Evolutionary conservation across 2,113 vertebrate species (phyloP).

Genomic region (Motacilla tschutschensis): DNA sequence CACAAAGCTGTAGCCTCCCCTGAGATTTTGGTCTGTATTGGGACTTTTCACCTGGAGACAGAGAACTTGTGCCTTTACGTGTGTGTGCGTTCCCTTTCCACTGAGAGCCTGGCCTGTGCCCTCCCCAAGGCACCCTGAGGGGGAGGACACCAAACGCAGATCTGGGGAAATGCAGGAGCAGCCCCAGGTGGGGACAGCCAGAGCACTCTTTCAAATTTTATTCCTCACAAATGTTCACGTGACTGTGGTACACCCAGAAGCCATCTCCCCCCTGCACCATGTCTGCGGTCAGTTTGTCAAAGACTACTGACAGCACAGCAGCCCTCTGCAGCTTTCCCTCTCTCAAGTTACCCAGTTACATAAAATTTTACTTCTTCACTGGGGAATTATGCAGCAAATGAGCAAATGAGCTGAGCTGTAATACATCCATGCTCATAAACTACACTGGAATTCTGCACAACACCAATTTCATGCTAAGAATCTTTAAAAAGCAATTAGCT

Average conservation of each 20-base stretch:
- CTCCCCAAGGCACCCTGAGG: background rate
- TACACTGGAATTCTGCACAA: background rate
- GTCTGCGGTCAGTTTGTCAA: background rate
- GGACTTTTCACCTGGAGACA: background rate
- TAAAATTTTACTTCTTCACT: background rate
- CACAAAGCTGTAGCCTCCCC: background rate
- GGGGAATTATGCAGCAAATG: background rate
- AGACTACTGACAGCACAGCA: background rate
- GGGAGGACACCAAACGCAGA: rapidly evolving
- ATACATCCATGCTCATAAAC: background rate
- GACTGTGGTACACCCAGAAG: background rate
- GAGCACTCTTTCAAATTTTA: background rate
- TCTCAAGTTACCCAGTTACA: background rate
- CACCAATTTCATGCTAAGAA: background rate
- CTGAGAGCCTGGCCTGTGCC: rapidly evolving
- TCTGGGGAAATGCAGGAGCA: background rate
- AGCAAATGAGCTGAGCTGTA: background rate
- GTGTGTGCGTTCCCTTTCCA: background rate
- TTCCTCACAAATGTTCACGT: background rate
- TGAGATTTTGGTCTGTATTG: background rate
- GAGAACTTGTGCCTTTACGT: rapidly evolving
- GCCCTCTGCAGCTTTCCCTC: background rate
- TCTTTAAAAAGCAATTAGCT: background rate
- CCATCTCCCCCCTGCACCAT: background rate
- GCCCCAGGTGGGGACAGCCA: background rate